phyloP scores from a whole-genome alignment of 1,140 invertebrate species.

The Diuraphis noxia region DNA sequence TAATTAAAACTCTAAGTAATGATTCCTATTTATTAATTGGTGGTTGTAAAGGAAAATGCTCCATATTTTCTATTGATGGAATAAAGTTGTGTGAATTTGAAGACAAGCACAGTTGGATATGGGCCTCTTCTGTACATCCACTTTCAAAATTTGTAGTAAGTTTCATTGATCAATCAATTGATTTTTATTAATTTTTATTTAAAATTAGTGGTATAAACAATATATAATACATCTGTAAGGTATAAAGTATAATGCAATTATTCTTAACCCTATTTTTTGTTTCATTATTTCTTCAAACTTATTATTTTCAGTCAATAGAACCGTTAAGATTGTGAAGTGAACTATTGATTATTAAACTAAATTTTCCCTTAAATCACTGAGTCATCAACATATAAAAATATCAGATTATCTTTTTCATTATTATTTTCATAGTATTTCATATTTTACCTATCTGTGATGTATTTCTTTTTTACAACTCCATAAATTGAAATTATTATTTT shows the following conservation, averaged over 20 bases:
- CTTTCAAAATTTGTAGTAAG: slow-evolving; percentile 74
- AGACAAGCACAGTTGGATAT: slow-evolving; percentile 83
- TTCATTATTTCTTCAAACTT: too few species aligned
- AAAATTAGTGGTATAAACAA: background rate
- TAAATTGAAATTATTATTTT: too few species aligned
- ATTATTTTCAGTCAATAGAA: too few species aligned
- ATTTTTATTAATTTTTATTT: background rate
- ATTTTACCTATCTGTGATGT: too few species aligned
- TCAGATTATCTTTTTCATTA: too few species aligned
- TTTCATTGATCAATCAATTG: slow-evolving; percentile 34
- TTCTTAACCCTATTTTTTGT: background rate
- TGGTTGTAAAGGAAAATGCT: slow-evolving; percentile 78
- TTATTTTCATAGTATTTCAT: too few species aligned
- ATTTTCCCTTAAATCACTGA: too few species aligned
- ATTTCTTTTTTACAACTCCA: too few species aligned
- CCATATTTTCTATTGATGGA: slow-evolving; percentile 83
- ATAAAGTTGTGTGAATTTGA: slow-evolving; percentile 75
- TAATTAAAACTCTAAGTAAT: slow-evolving; percentile 75
- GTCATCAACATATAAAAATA: too few species aligned
- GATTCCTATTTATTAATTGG: slow-evolving; percentile 84
- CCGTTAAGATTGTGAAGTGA: too few species aligned
- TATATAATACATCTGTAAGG: background rate
- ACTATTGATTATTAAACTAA: too few species aligned
- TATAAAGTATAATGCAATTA: background rate
- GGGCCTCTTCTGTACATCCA: slow-evolving; percentile 79